phyloP scores from a whole-genome alignment of 2,888 invertebrate species.

The Amphipoea oculea region DNA sequence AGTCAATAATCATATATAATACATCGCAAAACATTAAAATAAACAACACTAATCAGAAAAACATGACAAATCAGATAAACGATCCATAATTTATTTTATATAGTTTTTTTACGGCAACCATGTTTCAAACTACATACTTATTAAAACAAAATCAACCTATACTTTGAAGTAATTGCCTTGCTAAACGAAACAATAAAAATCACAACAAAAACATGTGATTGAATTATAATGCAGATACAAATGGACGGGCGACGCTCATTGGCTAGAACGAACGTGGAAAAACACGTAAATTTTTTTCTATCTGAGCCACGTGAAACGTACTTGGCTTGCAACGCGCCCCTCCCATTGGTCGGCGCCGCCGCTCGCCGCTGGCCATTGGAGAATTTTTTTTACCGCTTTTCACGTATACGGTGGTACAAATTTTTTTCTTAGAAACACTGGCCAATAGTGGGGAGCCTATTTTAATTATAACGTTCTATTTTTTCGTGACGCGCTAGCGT shows the following conservation, averaged over 20 bases:
- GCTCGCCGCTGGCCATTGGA: conserved; percentile 82
- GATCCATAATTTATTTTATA: conserved; percentile 1
- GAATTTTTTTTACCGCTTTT: conserved; percentile 87
- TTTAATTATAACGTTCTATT: conserved; percentile 85
- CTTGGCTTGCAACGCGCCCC: conserved; percentile 78
- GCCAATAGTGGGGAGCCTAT: conserved; percentile 85
- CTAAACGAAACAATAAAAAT: conserved; percentile 63
- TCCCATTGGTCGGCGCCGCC: conserved; percentile 80
- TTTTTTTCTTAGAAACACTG: conserved; percentile 87
- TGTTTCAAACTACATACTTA: conserved; percentile 31
- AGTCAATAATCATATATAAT: neutral
- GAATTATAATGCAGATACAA: conserved; percentile 84
- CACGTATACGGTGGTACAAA: conserved; percentile 84
- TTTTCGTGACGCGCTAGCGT: conserved; percentile 71
- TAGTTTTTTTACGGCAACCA: conserved; percentile 15
- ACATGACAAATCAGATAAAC: conserved; percentile 13
- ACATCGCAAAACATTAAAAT: conserved; percentile 1
- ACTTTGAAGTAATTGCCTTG: conserved; percentile 56
- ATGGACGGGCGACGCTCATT: conserved; percentile 78
- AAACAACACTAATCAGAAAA: conserved; percentile 19
- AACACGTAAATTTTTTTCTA: conserved; percentile 88
- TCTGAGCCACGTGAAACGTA: conserved; percentile 88
- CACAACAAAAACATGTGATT: conserved; percentile 76
- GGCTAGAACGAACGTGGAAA: conserved; percentile 85
- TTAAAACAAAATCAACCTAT: conserved; percentile 43